A percentile compares a stretch with the other conserved stretches of the same genome.
These are phyloP conservation scores for Girardia tigrina DNA, from an alignment of 2,888 invertebrate genomes.

Conservation along the genomic window DNA sequence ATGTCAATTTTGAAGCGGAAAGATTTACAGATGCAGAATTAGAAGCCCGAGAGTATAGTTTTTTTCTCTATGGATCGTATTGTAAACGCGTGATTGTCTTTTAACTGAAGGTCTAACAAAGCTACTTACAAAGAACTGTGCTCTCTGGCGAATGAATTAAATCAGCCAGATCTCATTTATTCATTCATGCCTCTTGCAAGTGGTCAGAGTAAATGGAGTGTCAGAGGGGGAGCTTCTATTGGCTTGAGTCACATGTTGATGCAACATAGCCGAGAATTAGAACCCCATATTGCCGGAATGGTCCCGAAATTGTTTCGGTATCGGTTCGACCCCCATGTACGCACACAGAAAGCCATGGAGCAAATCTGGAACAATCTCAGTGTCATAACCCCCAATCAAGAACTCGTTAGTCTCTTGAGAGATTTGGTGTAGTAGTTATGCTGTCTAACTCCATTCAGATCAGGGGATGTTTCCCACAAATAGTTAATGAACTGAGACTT, in stretches of 20 bases:
- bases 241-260: slow-evolving; percentile 74
- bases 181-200: slow-evolving; percentile 88
- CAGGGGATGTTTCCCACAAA: background rate
- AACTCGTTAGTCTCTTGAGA: background rate
- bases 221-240: slow-evolving; percentile 76
- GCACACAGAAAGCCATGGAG: slow-evolving; percentile 66
- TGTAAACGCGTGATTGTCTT: background rate
- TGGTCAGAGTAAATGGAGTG: slow-evolving; percentile 83
- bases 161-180: slow-evolving; percentile 83
- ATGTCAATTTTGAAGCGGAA: background rate
- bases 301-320: slow-evolving; percentile 72
- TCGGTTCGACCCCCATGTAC: slow-evolving; percentile 74
- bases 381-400: background rate
- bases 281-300: slow-evolving; percentile 67
- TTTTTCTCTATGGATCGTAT: background rate
- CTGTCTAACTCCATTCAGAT: background rate
- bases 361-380: slow-evolving; percentile 75
- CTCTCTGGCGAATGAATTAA: slow-evolving; percentile 76
- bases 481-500: background rate
- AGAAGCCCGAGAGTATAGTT: background rate
- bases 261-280: slow-evolving; percentile 68
- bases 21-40: background rate
- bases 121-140: slow-evolving; percentile 87
- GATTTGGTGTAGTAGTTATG: too few species aligned
- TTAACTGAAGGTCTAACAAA: slow-evolving; percentile 64